phyloP scores from a whole-genome alignment of 2,797 vertebrate species.

The Spea hammondii region DNA sequence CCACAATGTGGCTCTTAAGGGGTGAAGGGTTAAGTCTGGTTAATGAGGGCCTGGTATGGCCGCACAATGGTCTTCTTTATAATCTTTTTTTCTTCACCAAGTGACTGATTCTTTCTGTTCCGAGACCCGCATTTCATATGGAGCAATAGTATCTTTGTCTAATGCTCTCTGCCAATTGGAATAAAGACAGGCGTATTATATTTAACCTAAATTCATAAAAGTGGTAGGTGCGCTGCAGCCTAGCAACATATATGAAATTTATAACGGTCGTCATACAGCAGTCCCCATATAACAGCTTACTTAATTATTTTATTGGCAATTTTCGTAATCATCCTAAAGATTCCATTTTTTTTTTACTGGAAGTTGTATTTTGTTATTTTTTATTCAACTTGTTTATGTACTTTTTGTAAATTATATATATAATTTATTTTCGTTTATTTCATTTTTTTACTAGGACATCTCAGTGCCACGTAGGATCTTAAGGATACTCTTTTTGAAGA shows the following conservation, averaged over 20 bases:
- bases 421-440: too few species aligned
- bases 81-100: constrained; percentile 49
- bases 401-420: too few species aligned
- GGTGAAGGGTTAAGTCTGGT: constrained; percentile 53
- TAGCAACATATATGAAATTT: constrained; percentile 38
- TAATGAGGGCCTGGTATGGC: constrained; percentile 50
- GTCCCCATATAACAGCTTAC: constrained; percentile 31
- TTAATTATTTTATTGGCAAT: constrained; percentile 42
- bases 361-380: too few species aligned
- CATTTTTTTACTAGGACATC: too few species aligned
- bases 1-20: constrained; percentile 47
- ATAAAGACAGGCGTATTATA: constrained; percentile 41
- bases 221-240: constrained; percentile 32
- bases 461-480: too few species aligned
- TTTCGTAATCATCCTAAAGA: constrained; percentile 24
- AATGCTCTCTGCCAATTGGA: constrained; percentile 30
- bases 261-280: constrained; percentile 9
- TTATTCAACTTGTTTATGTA: too few species aligned
- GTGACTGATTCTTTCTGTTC: constrained; percentile 44
- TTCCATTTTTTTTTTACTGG: too few species aligned
- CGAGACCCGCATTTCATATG: constrained; percentile 32
- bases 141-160: constrained; percentile 44
- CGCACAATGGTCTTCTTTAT: constrained; percentile 49
- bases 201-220: constrained; percentile 36
- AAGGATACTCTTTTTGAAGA: too few species aligned